A percentile compares a stretch with the other conserved stretches of the same genome.
phyloP scores from a whole-genome alignment of 2,888 invertebrate species.

The Achlya flavicornis region DNA sequence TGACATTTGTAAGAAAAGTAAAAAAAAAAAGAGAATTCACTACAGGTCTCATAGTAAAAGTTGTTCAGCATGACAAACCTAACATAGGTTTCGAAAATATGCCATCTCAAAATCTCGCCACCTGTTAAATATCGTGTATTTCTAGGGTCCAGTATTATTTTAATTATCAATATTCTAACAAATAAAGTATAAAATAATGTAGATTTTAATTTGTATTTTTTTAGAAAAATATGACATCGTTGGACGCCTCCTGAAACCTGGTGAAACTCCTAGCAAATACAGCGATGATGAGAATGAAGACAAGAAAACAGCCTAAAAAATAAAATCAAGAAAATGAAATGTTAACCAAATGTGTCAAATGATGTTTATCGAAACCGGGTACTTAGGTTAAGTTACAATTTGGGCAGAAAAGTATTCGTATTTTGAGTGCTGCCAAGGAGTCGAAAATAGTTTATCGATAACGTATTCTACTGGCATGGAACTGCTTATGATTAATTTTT shows the following conservation, averaged over 20 bases:
- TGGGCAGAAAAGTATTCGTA: not conserved
- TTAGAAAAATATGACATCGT: constrained; percentile 79
- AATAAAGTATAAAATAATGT: too few species aligned
- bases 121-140: too few species aligned
- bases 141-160: too few species aligned
- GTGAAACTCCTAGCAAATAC: constrained; percentile 68
- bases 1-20: too few species aligned
- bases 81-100: too few species aligned
- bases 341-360: constrained; percentile 26
- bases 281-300: constrained; percentile 72
- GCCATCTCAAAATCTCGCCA: too few species aligned
- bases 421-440: not conserved
- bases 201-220: constrained; percentile 22
- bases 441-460: not conserved
- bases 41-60: too few species aligned
- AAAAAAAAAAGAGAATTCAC: too few species aligned
- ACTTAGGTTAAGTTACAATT: constrained; percentile 27
- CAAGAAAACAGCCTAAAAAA: constrained; percentile 67
- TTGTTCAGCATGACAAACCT: too few species aligned
- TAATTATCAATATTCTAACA: too few species aligned
- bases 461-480: not conserved
- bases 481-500: not conserved
- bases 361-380: constrained; percentile 40
- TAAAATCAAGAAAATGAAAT: constrained; percentile 44
- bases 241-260: constrained; percentile 72